Percentiles rank a stretch among this genome's conserved stretches.
These are phyloP conservation scores for Junonia oenone DNA, from an alignment of 2,888 invertebrate genomes.

Conservation along the genomic window DNA sequence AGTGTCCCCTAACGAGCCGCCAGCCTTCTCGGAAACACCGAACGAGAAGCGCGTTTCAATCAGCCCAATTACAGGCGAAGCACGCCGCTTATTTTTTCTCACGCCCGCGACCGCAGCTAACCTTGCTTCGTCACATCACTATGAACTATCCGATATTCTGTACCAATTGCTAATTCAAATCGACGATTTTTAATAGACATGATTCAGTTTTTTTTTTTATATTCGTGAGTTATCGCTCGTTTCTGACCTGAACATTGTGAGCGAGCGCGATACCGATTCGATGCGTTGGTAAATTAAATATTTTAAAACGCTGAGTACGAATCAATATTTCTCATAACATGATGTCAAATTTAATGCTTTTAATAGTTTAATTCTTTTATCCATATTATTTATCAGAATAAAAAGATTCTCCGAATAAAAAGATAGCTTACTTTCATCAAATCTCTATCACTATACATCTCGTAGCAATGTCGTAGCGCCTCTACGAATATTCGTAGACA, in stretches of 20 bases:
- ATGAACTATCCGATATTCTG: slow-evolving; percentile 25
- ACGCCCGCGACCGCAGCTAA: slow-evolving; percentile 38
- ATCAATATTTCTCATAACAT: not conserved
- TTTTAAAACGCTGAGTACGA: not conserved
- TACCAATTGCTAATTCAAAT: slow-evolving; percentile 39
- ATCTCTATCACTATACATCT: not conserved
- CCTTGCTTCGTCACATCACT: slow-evolving; percentile 37
- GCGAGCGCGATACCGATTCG: not conserved
- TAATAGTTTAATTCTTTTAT: too few relatives aligned
- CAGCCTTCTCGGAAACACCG: slow-evolving; percentile 63
- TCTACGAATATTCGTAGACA: slow-evolving; percentile 59
- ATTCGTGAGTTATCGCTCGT: not conserved
- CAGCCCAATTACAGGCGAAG: slow-evolving; percentile 71
- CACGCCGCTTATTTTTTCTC: slow-evolving; percentile 63
- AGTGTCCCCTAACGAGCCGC: slow-evolving; percentile 66
- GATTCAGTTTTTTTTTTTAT: slow-evolving; percentile 5
- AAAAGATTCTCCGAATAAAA: too few relatives aligned
- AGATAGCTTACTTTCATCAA: too few relatives aligned
- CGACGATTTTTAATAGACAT: slow-evolving; percentile 40
- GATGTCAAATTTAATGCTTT: not conserved
- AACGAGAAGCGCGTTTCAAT: slow-evolving; percentile 72
- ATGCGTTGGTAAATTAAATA: not conserved
- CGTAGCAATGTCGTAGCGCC: slow-evolving; percentile 61
- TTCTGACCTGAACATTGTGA: not conserved
- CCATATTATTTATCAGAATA: too few relatives aligned